These are phyloP conservation scores for Mythimna vitellina DNA, from an alignment of 2,888 invertebrate genomes.

Conservation along the genomic window DNA sequence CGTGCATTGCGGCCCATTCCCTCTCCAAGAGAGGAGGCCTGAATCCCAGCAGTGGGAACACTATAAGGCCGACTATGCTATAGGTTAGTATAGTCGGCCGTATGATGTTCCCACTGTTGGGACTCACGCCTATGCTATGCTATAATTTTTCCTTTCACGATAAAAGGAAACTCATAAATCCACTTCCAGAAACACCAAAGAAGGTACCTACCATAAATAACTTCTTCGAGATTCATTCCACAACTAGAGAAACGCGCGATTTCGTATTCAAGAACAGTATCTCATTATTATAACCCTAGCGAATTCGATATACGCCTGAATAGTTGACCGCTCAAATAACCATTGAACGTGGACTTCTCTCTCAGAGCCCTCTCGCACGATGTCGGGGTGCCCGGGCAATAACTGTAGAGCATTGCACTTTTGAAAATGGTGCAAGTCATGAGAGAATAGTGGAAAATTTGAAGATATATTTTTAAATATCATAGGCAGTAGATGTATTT, in stretches of 20 bases:
- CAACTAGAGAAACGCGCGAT: constrained; percentile 42
- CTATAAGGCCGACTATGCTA: too few species aligned
- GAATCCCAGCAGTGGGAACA: too few species aligned
- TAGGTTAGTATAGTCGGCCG: too few species aligned
- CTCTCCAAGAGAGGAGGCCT: too few species aligned
- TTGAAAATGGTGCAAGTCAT: constrained; percentile 50
- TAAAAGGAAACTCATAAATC: neutral
- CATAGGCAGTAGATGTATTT: too few species aligned
- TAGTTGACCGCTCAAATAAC: constrained; percentile 66
- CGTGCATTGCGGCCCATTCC: too few species aligned
- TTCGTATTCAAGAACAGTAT: constrained; percentile 62
- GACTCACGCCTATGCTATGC: too few species aligned
- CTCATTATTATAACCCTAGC: constrained; percentile 67
- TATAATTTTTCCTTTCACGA: neutral
- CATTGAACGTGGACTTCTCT: constrained; percentile 64
- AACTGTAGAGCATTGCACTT: constrained; percentile 74
- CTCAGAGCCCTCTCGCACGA: constrained; percentile 66
- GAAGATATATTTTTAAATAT: too few species aligned
- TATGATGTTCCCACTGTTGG: too few species aligned
- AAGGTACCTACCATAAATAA: constrained; percentile 9
- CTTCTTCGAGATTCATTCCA: constrained; percentile 16
- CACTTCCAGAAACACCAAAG: neutral
- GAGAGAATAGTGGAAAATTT: neutral
- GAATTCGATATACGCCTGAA: constrained; percentile 66
- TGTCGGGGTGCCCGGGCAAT: constrained; percentile 65